Evolutionary conservation across 53 echinoderm and acorn worm genomes (phyloP).

Genomic region (Luidia sarsii): DNA sequence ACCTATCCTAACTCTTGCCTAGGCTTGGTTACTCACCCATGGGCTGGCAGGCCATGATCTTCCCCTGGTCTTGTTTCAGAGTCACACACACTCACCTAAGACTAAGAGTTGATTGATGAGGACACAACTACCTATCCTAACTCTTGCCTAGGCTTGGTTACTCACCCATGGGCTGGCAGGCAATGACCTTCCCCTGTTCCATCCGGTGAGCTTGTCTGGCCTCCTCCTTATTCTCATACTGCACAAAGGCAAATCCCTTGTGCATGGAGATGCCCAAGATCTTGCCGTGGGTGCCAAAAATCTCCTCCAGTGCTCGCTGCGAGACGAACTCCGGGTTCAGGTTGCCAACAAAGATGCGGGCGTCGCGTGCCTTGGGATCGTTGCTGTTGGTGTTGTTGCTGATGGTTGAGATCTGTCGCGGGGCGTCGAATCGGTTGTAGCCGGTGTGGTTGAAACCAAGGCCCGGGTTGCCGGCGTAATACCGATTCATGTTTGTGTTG

Average conservation of each 20-base stretch:
- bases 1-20: no score
- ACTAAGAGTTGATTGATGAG: no score
- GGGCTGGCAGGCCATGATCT: no score
- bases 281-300: slow-evolving; percentile 72
- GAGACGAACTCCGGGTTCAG: slow-evolving; percentile 84
- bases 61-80: no score
- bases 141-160: neutral
- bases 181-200: slow-evolving; percentile 82
- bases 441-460: slow-evolving; percentile 33
- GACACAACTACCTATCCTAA: no score
- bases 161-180: slow-evolving; percentile 78
- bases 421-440: slow-evolving; percentile 35
- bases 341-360: slow-evolving; percentile 91
- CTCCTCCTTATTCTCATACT: slow-evolving; percentile 62
- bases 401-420: slow-evolving; percentile 26
- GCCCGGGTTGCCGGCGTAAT: slow-evolving; percentile 43
- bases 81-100: no score
- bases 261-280: slow-evolving; percentile 82
- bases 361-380: slow-evolving; percentile 77
- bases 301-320: slow-evolving; percentile 66
- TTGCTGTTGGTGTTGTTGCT: slow-evolving; percentile 93
- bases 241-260: slow-evolving; percentile 90
- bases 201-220: slow-evolving; percentile 68
- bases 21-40: no score
- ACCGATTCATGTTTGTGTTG: slow-evolving; percentile 45